Evolutionary conservation across 2,797 vertebrate genomes (phyloP).

Genomic region (Ataeniobius toweri): DNA sequence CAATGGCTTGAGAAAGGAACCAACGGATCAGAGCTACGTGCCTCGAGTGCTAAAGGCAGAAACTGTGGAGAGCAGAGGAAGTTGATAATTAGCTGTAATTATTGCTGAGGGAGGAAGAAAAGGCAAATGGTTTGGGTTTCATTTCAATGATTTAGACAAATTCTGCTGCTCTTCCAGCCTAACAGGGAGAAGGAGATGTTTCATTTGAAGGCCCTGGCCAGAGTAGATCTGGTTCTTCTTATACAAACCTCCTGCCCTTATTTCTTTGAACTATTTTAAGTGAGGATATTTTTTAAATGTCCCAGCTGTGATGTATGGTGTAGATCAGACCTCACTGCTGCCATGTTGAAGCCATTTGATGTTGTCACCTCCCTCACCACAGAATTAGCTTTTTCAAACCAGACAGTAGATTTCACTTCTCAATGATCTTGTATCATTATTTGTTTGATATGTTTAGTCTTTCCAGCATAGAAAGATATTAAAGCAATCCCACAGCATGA

Average conservation of each 20-base stretch:
- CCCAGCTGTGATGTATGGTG: not conserved
- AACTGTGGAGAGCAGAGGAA: slow-evolving; percentile 47
- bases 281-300: too few relatives aligned
- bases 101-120: slow-evolving; percentile 59
- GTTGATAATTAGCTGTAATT: slow-evolving; percentile 79
- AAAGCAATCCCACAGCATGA: not conserved
- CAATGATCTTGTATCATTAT: not conserved
- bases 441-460: not conserved
- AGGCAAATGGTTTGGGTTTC: slow-evolving; percentile 60
- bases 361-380: not conserved
- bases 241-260: too few relatives aligned
- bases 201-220: too few relatives aligned
- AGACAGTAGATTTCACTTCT: not conserved
- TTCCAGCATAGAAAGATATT: not conserved
- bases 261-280: too few relatives aligned
- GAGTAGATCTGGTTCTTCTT: too few relatives aligned
- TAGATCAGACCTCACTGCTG: not conserved
- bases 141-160: slow-evolving; percentile 25
- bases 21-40: slow-evolving; percentile 61
- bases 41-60: slow-evolving; percentile 52
- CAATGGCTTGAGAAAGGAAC: slow-evolving; percentile 42
- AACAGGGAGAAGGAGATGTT: not conserved
- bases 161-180: slow-evolving; percentile 20
- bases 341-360: not conserved
- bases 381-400: not conserved